These are phyloP conservation scores for Bucco capensis DNA, from an alignment of 2,113 vertebrate genomes.

Conservation along the genomic window DNA sequence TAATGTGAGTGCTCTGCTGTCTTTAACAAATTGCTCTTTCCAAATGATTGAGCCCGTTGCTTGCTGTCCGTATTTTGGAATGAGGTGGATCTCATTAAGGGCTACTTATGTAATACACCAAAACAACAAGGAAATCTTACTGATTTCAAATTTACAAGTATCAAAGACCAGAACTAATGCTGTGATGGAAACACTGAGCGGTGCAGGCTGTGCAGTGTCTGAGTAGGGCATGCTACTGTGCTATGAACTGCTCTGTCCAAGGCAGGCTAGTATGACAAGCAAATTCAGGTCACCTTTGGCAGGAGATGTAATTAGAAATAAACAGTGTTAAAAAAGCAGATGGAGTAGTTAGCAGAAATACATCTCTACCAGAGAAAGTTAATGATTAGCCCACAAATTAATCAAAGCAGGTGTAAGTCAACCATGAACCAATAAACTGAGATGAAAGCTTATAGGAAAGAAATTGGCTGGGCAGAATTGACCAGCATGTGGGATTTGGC, in stretches of 20 bases:
- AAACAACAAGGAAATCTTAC: background rate
- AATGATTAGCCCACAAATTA: background rate
- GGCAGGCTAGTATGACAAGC: background rate
- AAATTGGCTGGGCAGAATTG: background rate
- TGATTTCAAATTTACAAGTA: background rate
- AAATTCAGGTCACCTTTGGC: background rate
- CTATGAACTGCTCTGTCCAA: background rate
- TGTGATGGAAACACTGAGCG: background rate
- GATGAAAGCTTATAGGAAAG: background rate
- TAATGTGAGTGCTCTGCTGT: background rate
- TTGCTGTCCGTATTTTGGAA: background rate
- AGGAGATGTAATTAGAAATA: background rate
- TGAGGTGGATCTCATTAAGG: background rate
- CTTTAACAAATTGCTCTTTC: background rate
- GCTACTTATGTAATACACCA: background rate
- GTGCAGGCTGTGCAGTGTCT: rapidly evolving
- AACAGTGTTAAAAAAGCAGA: background rate
- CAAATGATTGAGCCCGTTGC: background rate
- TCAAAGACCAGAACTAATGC: background rate
- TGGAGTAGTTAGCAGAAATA: background rate
- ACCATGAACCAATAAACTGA: background rate
- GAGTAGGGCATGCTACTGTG: background rate
- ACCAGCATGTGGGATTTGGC: background rate
- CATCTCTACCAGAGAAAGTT: background rate
- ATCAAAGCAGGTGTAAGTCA: background rate